Evolutionary conservation across 2,888 invertebrate species (phyloP).

Genomic region (Antheraea yamamai): DNA sequence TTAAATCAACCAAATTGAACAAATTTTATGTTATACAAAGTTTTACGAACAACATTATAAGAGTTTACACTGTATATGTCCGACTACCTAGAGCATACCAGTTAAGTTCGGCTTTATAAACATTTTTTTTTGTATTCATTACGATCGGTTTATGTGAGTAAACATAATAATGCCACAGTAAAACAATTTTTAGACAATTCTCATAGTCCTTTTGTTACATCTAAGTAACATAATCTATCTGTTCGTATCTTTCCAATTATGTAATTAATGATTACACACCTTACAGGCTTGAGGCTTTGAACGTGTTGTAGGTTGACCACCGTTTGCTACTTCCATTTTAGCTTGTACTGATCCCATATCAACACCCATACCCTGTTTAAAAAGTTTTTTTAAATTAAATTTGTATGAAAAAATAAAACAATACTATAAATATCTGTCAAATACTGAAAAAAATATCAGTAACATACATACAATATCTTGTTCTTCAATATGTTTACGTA

Average conservation of each 20-base stretch:
- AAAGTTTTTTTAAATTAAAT: slow-evolving; percentile 1
- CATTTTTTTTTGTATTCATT: not conserved
- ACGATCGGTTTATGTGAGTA: not conserved
- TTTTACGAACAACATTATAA: too few species aligned
- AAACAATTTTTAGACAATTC: too few species aligned
- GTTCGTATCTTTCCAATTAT: not conserved
- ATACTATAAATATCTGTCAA: not conserved
- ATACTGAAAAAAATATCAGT: not conserved
- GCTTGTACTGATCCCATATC: slow-evolving; percentile 78
- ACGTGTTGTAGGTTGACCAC: slow-evolving; percentile 72
- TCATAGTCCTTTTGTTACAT: too few species aligned
- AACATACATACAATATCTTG: not conserved
- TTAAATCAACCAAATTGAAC: too few species aligned
- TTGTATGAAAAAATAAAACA: not conserved
- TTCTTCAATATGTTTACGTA: not conserved
- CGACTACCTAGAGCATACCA: not conserved
- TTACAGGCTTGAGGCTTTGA: slow-evolving; percentile 89
- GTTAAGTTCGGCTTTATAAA: not conserved
- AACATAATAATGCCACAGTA: too few species aligned
- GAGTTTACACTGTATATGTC: too few species aligned
- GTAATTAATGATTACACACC: slow-evolving; percentile 47
- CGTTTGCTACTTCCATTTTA: slow-evolving; percentile 75
- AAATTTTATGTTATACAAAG: too few species aligned
- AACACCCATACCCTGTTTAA: slow-evolving; percentile 70
- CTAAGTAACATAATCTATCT: not conserved